phyloP scores from a whole-genome alignment of 2,113 vertebrate species.

The Paralichthys olivaceus region DNA sequence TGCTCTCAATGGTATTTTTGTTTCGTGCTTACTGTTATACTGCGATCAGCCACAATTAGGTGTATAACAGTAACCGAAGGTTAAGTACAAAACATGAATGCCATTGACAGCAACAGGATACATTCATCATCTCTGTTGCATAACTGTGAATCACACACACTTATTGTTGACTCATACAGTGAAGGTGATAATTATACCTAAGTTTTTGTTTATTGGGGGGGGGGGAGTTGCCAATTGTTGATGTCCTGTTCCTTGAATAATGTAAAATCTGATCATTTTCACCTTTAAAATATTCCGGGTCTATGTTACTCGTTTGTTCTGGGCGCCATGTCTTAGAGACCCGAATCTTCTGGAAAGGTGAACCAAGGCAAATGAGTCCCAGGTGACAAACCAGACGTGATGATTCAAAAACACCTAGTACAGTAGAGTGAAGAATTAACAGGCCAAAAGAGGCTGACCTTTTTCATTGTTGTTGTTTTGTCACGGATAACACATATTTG shows the following conservation, averaged over 20 bases:
- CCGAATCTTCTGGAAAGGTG: background rate
- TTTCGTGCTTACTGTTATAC: conserved; percentile 28
- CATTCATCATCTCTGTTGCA: conserved; percentile 40
- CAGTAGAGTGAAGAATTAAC: background rate
- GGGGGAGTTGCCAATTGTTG: background rate
- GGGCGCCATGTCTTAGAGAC: background rate
- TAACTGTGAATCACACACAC: conserved; percentile 31
- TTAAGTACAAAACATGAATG: background rate
- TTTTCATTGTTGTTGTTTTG: too few relatives aligned
- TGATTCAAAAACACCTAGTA: background rate
- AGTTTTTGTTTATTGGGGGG: background rate
- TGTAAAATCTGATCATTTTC: background rate
- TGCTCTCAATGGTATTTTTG: conserved; percentile 7
- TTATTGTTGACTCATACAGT: conserved; percentile 6
- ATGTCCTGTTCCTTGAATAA: background rate
- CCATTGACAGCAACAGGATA: conserved; percentile 13
- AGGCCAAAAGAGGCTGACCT: background rate
- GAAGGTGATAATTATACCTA: background rate
- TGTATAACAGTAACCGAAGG: background rate
- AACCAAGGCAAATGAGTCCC: background rate
- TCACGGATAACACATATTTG: background rate
- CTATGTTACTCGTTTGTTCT: background rate
- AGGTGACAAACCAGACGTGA: background rate
- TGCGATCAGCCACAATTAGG: background rate
- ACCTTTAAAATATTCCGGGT: background rate